Percentiles rank a stretch among this genome's conserved stretches.
Evolutionary conservation across 2,797 vertebrate species (phyloP).

Genomic region (Epinephelus awoara): DNA sequence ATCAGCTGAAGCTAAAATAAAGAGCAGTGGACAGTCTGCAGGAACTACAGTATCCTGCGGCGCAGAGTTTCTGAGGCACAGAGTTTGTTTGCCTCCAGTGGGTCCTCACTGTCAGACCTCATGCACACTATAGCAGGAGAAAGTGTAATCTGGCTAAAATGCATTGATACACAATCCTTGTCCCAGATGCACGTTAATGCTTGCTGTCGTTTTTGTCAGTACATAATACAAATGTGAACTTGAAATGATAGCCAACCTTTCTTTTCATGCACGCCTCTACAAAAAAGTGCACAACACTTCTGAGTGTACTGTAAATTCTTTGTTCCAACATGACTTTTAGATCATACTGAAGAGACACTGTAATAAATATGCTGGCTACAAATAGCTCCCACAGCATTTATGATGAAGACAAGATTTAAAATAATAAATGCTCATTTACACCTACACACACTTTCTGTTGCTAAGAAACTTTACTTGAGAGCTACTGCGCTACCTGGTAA

Average conservation of each 20-base stretch:
- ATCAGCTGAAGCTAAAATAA: not conserved
- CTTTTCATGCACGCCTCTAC: not conserved
- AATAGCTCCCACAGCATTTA: conserved; percentile 44
- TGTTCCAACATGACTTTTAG: not conserved
- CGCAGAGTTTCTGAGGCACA: too few species aligned
- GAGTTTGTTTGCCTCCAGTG: not conserved
- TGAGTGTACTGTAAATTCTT: not conserved
- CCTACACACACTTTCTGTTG: conserved; percentile 67
- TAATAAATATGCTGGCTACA: conserved; percentile 9
- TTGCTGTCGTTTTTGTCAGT: not conserved
- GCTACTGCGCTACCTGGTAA: conserved; percentile 44
- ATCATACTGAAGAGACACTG: conserved; percentile 2
- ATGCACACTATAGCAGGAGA: not conserved
- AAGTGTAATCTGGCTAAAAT: not conserved
- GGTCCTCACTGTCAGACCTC: not conserved
- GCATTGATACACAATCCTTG: not conserved
- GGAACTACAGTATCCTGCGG: not conserved
- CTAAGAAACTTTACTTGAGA: conserved; percentile 67
- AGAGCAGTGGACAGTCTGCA: not conserved
- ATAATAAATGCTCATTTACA: conserved; percentile 55
- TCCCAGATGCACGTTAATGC: not conserved
- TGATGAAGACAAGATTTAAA: conserved; percentile 39
- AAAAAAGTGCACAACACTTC: not conserved
- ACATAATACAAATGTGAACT: not conserved
- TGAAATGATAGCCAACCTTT: not conserved